Evolutionary conservation across 2,113 vertebrate genomes (phyloP).

Genomic region (Tautogolabrus adspersus): DNA sequence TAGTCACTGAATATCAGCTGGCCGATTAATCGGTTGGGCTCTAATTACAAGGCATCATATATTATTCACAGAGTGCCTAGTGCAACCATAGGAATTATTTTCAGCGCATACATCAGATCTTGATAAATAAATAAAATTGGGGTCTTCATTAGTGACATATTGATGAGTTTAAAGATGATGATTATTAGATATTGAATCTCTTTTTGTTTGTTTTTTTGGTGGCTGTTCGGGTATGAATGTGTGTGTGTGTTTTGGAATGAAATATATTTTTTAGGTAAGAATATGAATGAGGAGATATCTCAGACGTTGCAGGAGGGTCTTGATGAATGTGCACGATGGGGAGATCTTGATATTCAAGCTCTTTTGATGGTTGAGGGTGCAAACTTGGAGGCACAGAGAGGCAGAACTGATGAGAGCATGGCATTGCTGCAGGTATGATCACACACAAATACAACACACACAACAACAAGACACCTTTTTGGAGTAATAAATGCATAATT

Average conservation of each 20-base stretch:
- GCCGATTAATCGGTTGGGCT: too few relatives aligned
- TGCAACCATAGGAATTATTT: too few relatives aligned
- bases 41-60: too few relatives aligned
- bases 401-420: constrained; percentile 80
- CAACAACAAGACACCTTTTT: neutral
- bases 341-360: constrained; percentile 86
- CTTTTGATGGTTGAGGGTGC: constrained; percentile 88
- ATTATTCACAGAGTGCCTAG: too few relatives aligned
- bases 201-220: neutral
- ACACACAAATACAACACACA: neutral
- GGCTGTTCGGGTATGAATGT: neutral
- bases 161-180: too few relatives aligned
- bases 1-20: too few relatives aligned
- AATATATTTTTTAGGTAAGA: constrained; percentile 64
- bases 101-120: too few relatives aligned
- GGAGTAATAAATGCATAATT: too few relatives aligned
- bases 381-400: constrained; percentile 85
- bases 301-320: constrained; percentile 85
- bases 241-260: neutral
- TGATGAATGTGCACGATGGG: constrained; percentile 85
- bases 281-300: constrained; percentile 79
- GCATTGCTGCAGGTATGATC: constrained; percentile 85
- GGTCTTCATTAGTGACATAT: too few relatives aligned
- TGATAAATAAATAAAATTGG: too few relatives aligned
- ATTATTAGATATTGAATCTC: neutral